These are phyloP conservation scores for Calosoma granatense DNA, from an alignment of 1,140 invertebrate genomes.

Conservation along the genomic window DNA sequence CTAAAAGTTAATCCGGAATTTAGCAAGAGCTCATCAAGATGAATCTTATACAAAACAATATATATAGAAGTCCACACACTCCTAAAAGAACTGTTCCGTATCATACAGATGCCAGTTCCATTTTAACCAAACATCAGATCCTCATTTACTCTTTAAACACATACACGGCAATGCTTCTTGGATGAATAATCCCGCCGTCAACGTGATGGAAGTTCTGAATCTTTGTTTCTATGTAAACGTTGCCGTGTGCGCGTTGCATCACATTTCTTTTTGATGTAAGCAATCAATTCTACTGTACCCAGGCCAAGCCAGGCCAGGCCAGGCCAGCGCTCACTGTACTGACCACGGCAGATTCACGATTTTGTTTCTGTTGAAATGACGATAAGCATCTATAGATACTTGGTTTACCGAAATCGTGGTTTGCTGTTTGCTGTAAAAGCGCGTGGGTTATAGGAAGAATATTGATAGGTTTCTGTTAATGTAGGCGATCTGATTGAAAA, in stretches of 20 bases:
- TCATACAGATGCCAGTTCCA: too few relatives aligned
- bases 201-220: not conserved
- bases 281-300: not conserved
- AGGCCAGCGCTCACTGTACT: not conserved
- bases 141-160: too few relatives aligned
- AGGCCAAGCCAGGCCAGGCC: not conserved
- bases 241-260: not conserved
- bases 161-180: not conserved
- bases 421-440: not conserved
- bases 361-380: not conserved
- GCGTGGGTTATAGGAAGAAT: not conserved
- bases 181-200: conserved; percentile 1
- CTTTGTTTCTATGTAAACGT: not conserved
- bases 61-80: too few relatives aligned
- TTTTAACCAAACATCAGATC: too few relatives aligned
- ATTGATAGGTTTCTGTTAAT: not conserved
- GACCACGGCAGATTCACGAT: not conserved
- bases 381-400: not conserved
- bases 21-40: too few relatives aligned
- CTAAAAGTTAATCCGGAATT: too few relatives aligned
- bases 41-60: too few relatives aligned
- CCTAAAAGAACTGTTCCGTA: too few relatives aligned
- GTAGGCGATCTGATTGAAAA: too few relatives aligned
- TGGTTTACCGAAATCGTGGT: not conserved
- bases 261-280: conserved; percentile 9